Evolutionary conservation across 2,888 invertebrate genomes (phyloP), one percentile per base, ranked within the genome.

Genomic region (Lasius fuliginosus): DNA sequence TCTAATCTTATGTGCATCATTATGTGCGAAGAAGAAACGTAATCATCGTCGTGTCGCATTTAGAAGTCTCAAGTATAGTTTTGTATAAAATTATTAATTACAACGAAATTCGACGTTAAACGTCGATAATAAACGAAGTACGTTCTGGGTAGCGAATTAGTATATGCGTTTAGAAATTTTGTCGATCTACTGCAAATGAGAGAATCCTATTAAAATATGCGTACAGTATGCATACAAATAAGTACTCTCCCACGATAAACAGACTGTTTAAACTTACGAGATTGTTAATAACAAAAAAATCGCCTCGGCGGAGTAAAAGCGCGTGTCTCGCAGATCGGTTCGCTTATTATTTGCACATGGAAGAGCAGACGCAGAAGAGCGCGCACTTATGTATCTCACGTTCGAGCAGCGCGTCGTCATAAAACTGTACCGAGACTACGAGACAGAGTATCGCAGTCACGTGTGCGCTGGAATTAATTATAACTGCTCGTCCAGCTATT

Each of bases 401-500:
- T 53, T 49, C 75, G 36, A 49, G 76, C 40, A 62, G 46, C 60
- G 67, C 27, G n/a, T 23, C 40, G 9, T 56, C n/a, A 4, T 67
- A 68, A 77, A 68, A 30, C 56, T 62, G 46, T 69, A 12, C 15
- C 27, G 68, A 27, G 30, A 42, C 30, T 12, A 27, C 30, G 23
- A 46, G 49, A 23, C 11, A 27, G 79, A 71, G 33, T 71, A 60
- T 71, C 79, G 60, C 60, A 11, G 60, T 79, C 69, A 71, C 71
- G 60, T 79, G 68, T 18, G 46, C 15, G 62, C 33, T 30, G 42
- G 36, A 71, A 71, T 81, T 62, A 71, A 81, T 71, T 71, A 27
- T 12, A 27, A 62, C 60, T 36, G 49, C 36, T 71, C 60, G 60
- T 5, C 46, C 12, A 49, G 36, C 46, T 60, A 71, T 46, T 81